Evolutionary conservation across 64 coral and sea anemone species (phyloP).

Genomic region (Hydrozoanthus tunicans): DNA sequence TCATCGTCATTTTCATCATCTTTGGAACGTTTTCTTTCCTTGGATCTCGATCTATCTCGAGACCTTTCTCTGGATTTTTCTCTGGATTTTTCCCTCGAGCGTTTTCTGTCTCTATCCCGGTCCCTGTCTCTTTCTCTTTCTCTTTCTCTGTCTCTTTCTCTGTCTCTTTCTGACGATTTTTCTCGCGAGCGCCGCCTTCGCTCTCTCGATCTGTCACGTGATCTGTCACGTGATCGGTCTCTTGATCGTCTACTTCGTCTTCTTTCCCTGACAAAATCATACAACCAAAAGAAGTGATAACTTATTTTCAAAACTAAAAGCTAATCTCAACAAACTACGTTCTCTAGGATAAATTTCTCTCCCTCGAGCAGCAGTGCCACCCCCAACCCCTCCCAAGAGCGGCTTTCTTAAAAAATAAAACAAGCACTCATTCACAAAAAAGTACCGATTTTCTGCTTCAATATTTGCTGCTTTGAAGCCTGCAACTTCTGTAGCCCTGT

Average conservation of each 20-base stretch:
- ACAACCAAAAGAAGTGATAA: neutral
- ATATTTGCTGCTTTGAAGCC: no score
- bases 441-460: no score
- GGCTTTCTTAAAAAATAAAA: no score
- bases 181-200: conserved; percentile 48
- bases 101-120: conserved; percentile 65
- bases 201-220: conserved; percentile 71
- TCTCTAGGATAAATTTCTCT: no score
- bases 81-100: conserved; percentile 56
- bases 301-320: no score
- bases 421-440: no score
- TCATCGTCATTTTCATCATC: neutral
- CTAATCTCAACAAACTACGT: no score
- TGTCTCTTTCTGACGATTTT: conserved; percentile 46
- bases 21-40: neutral
- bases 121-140: conserved; percentile 69
- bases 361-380: no score
- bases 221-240: conserved; percentile 48
- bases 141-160: conserved; percentile 51
- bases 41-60: neutral
- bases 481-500: no score
- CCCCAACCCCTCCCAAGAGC: no score
- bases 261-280: conserved; percentile 53
- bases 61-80: conserved; percentile 28
- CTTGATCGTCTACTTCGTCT: conserved; percentile 68